Evolutionary conservation across 2,113 vertebrate species (phyloP), one percentile per base, ranked within the genome.

Genomic region (Uropsilus gracilis): DNA sequence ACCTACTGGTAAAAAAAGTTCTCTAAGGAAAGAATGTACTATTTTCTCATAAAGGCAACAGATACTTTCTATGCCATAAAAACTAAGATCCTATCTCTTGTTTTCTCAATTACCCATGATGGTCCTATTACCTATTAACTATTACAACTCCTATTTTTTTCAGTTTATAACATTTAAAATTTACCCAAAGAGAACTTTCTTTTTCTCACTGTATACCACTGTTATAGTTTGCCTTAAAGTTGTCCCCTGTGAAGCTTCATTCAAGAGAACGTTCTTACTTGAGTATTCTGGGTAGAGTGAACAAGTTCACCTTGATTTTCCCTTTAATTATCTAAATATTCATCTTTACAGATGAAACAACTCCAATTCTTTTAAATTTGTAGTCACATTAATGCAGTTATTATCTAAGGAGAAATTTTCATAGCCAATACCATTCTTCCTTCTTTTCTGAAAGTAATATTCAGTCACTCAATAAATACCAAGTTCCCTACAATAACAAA

Each of bases 331-430:
- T 46, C 42, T 84, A 94, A 87, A n/a, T 71, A 30, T 72, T 76
- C 91, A 6, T 42, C 53, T 94, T 94, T 50, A 93, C 34, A 76
- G 32, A 90, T 53, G 86, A 91, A 94, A 83, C 12, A 77, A 13
- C 44, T 88, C 10, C 12, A 30, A 46, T 75, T 96, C 37, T 89
- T 88, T 73, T 73, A 91, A 91, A 88, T 46, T 16, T 53, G 3
- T 34, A 87, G 53, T 78, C 42, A 83, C 88, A 92, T 78, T 59
- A 88, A 91, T 50, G 17, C 18, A 84, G 37, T 64, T 78, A 55
- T 83, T 84, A n/a, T n/a, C n/a, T n/a, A n/a, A n/a, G n/a, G n/a
- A n/a, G n/a, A n/a, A n/a, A n/a, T n/a, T n/a, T n/a, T n/a, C n/a
- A n/a, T n/a, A n/a, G n/a, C n/a, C n/a, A n/a, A n/a, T n/a, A n/a